phyloP scores from a whole-genome alignment of 2,888 invertebrate species.

The Caenorhabditis afra region DNA sequence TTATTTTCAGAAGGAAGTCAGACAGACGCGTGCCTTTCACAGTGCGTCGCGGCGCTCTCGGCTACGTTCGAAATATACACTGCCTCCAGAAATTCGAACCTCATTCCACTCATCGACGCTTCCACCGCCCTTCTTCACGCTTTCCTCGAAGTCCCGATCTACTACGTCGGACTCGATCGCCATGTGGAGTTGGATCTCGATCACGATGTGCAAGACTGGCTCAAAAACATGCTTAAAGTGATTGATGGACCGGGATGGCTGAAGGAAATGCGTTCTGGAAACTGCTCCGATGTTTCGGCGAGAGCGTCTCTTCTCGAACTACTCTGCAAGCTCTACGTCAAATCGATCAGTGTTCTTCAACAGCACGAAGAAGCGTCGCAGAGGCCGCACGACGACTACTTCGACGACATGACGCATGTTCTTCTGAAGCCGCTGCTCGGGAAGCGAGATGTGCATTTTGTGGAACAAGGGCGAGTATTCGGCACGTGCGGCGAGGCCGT shows the following conservation, averaged over 20 bases:
- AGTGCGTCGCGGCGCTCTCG: slow-evolving; percentile 68
- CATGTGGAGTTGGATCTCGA: slow-evolving; percentile 21
- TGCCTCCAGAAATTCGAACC: slow-evolving; percentile 18
- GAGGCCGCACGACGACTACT: slow-evolving; percentile 39
- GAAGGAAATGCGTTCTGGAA: slow-evolving; percentile 40
- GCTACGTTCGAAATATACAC: slow-evolving; percentile 69
- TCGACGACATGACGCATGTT: slow-evolving; percentile 64
- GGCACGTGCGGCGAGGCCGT: slow-evolving; percentile 62
- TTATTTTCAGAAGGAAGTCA: slow-evolving; percentile 74
- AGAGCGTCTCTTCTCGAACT: slow-evolving; percentile 71
- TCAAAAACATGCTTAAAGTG: slow-evolving; percentile 55
- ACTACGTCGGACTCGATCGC: slow-evolving; percentile 60
- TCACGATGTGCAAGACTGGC: slow-evolving; percentile 35
- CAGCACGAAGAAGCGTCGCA: slow-evolving; percentile 54
- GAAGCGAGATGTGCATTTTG: slow-evolving; percentile 41
- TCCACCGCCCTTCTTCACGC: slow-evolving; percentile 47
- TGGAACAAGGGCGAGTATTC: slow-evolving; percentile 49
- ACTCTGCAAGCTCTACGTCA: slow-evolving; percentile 72
- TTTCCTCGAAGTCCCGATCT: slow-evolving; percentile 78
- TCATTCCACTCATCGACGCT: slow-evolving; percentile 59
- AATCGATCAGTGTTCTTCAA: slow-evolving; percentile 56
- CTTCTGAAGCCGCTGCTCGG: slow-evolving; percentile 75
- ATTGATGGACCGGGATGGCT: slow-evolving; percentile 59
- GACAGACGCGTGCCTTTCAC: slow-evolving; percentile 72
- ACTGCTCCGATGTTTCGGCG: slow-evolving; percentile 69